Evolutionary conservation across 2,797 vertebrate genomes (phyloP), one percentile per base, ranked within the genome.

Genomic region (Erethizon dorsatum): DNA sequence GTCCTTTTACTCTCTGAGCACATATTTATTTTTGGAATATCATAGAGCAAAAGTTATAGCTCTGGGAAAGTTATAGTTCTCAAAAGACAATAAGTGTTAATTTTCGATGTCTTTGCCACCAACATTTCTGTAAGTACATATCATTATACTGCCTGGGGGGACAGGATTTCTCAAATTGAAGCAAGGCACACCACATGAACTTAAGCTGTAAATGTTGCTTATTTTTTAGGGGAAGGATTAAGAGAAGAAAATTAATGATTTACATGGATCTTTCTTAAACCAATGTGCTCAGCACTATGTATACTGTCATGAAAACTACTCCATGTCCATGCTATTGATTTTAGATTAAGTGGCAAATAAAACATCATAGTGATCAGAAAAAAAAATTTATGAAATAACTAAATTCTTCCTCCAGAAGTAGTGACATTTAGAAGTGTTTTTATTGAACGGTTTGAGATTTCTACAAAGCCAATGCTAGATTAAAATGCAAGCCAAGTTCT

Each of bases 401-500:
- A 75, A 83, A 91, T 83, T 87, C 61, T 67, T 77, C 24, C 15
- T 52, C 26, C 91, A 78, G 91, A 82, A 84, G 11, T 41, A 77
- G 47, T 82, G 86, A 80, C 50, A 82, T 93, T 92, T 95, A 88
- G 73, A 77, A 86, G n/a, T n/a, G 20, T 45, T 75, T 95, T 93
- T n/a, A 73, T 87, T 69, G 95, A 83, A 54, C 65, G 11, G 45
- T 88, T 89, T 75, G 87, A 47, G 15, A 28, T 65, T 13, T 97
- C 14, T 92, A 59, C 8, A 56, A 41, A 85, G 85, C 22, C 71
- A 88, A n/a, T 61, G 20, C 31, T 84, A 28, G 50, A 77, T 89
- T 97, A 94, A 97, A 96, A 89, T 83, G 50, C 82, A 91, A 54
- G 61, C 50, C 73, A 54, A 56, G 33, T 83, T 71, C 13, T 82